Evolutionary conservation across 1,140 invertebrate species (phyloP).

Genomic region (Hyles euphorbiae): DNA sequence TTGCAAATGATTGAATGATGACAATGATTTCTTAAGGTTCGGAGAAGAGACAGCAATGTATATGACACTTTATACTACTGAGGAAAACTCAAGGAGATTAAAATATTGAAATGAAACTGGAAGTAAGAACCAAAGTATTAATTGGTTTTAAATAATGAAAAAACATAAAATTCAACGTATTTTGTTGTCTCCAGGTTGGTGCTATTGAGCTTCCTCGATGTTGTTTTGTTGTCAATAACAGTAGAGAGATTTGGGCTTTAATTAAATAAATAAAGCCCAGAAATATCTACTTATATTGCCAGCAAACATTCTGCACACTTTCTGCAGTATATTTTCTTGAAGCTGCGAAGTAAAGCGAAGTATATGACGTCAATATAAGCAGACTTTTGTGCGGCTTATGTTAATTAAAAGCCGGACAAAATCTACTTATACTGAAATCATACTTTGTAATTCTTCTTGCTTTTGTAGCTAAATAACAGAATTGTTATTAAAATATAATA

Average conservation of each 20-base stretch:
- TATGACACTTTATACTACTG: no score
- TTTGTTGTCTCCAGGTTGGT: background rate
- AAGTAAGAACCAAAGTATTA: no score
- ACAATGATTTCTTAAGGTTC: no score
- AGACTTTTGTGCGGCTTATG: conserved; percentile 30
- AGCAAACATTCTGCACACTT: background rate
- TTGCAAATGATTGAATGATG: no score
- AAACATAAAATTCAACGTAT: no score
- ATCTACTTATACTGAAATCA: conserved; percentile 37
- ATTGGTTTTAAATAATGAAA: no score
- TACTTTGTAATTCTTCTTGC: conserved; percentile 5
- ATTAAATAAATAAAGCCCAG: background rate
- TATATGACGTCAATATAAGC: conserved; percentile 22
- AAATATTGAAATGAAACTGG: no score
- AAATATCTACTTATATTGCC: conserved; percentile 8
- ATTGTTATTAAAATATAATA: background rate
- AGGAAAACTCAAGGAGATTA: no score
- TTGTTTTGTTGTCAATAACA: background rate
- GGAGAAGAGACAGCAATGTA: no score
- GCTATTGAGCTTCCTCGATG: background rate
- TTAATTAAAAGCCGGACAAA: conserved; percentile 27
- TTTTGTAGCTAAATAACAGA: background rate
- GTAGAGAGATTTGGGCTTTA: conserved; percentile 5
- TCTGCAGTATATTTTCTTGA: background rate
- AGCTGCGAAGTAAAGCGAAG: conserved; percentile 6